A percentile compares a stretch with the other conserved stretches of the same genome.
phyloP scores from a whole-genome alignment of 2,797 vertebrate species.

The Crocidura indochinensis region DNA sequence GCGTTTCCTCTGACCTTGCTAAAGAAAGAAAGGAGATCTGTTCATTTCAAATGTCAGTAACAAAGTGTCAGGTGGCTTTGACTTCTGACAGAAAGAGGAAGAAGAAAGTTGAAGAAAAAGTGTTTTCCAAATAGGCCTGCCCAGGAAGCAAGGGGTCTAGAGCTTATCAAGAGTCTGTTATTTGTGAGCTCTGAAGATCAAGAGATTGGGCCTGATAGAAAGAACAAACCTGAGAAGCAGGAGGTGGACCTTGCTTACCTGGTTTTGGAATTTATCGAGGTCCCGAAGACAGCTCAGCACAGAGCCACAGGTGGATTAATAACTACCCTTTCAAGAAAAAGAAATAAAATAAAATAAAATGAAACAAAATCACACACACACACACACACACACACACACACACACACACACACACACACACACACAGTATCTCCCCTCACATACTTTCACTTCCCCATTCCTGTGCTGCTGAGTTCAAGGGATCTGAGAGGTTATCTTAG shows the following conservation, averaged over 20 bases:
- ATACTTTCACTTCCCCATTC: neutral
- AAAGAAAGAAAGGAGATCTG: conserved; percentile 77
- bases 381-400: too few relatives aligned
- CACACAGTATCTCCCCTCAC: too few relatives aligned
- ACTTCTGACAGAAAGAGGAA: conserved; percentile 79
- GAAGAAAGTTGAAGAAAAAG: conserved; percentile 74
- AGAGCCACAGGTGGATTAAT: neutral
- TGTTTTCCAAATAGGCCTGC: conserved; percentile 74
- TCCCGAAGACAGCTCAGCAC: neutral
- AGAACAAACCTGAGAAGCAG: neutral
- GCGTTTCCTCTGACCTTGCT: conserved; percentile 77
- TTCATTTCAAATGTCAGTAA: conserved; percentile 70
- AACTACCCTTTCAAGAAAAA: too few relatives aligned
- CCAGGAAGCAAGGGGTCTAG: conserved; percentile 71
- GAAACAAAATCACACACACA: too few relatives aligned
- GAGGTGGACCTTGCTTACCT: neutral
- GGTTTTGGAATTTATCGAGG: neutral
- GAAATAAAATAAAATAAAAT: too few relatives aligned
- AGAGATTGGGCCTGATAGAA: neutral
- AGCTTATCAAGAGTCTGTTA: conserved; percentile 65
- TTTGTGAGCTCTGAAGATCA: neutral
- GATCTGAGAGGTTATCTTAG: rapidly evolving
- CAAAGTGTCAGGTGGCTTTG: conserved; percentile 80
- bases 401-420: too few relatives aligned
- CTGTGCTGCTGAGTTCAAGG: neutral